These are phyloP conservation scores for Halcyon badia DNA, from an alignment of 2,797 vertebrate genomes.

Conservation along the genomic window DNA sequence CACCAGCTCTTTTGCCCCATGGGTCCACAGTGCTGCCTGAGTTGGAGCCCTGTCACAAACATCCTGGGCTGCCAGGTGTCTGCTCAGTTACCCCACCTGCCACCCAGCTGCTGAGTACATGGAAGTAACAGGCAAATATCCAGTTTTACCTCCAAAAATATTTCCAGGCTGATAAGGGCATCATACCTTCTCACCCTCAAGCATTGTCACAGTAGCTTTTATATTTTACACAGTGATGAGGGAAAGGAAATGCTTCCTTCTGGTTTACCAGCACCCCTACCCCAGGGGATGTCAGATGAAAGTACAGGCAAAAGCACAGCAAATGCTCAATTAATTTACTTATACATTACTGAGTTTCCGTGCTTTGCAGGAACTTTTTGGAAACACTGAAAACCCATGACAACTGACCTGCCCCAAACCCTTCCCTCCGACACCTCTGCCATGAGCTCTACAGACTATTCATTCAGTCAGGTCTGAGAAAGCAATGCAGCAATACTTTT, in stretches of 20 bases:
- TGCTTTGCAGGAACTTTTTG: neutral
- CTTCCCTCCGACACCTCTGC: neutral
- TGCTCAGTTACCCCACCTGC: neutral
- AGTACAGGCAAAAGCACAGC: neutral
- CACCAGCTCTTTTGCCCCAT: neutral
- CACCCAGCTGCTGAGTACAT: neutral
- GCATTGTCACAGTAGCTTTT: neutral
- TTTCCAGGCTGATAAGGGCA: neutral
- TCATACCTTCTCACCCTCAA: fast-evolving
- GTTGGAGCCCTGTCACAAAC: neutral
- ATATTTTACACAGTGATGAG: fast-evolving
- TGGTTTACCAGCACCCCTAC: neutral
- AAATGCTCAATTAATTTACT: neutral
- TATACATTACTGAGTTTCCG: neutral
- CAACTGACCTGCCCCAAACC: neutral
- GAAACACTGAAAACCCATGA: neutral
- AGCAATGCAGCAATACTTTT: neutral
- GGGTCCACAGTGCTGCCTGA: fast-evolving
- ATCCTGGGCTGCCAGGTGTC: fast-evolving
- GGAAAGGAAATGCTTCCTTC: neutral
- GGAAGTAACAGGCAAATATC: neutral
- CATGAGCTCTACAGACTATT: neutral
- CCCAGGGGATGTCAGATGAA: neutral
- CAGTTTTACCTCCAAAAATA: neutral
- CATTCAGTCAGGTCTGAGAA: neutral